Evolutionary conservation across 2,797 vertebrate species (phyloP), one percentile per base, ranked within the genome.

Genomic region (Hemitrygon akajei): DNA sequence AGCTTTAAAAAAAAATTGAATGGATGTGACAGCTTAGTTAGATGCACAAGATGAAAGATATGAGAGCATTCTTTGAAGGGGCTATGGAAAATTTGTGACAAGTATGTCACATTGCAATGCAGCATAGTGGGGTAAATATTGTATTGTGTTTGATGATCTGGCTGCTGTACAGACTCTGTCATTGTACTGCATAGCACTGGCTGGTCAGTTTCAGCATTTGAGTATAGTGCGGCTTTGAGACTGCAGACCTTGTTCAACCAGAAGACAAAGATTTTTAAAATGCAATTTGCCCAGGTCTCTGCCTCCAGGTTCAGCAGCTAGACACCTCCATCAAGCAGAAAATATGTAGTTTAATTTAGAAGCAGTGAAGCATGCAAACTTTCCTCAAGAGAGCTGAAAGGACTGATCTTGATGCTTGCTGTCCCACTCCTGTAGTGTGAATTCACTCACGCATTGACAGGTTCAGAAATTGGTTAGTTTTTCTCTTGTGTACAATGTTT

Each of bases 281-380:
- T 5, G 12, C 95, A 96, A 96, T 97, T 96, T 97, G 96, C 95
- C 96, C 96, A 95, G 96, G 96, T 95, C 96, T 97, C 95, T 96
- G 96, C 97, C 97, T 97, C 96, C 93, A 94, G 96, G 96, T 95
- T 95, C 94, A 96, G 94, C 95, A 94, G 94, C 34, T 94, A 97
- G 96, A 96, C 95, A 96, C 96, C 96, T 96, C 96, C 95, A 97
- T 96, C 95, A 97, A 96, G 95, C 95, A 96, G 96, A 96, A 97
- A 97, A 97, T 96, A 95, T 97, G 96, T 97, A 96, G 97, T 97
- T 96, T 97, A 96, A 97, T 97, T 97, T 96, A 96, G 95, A 96
- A 95, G 96, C 96, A 97, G 96, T 16, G 91, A 97, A 95, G 96
- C 96, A 95, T 96, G 95, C 94, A 94, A 93, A 93, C 95, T 96